phyloP scores from a whole-genome alignment of 2,888 invertebrate species.

The Mythimna loreyi region DNA sequence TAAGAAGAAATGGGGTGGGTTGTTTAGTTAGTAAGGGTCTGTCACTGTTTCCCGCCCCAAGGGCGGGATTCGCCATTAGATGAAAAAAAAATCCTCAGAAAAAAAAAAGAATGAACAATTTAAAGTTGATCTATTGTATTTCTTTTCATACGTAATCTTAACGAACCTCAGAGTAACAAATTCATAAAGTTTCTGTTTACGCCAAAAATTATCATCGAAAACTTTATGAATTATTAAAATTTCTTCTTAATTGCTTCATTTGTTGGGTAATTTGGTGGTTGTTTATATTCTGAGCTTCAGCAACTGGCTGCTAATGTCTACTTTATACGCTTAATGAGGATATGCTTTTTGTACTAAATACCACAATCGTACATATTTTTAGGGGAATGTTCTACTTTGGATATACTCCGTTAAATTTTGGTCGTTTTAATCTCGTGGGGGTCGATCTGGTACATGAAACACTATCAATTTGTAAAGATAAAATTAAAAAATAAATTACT shows the following conservation, averaged over 20 bases:
- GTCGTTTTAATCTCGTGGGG: no score
- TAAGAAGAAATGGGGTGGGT: no score
- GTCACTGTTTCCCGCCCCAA: no score
- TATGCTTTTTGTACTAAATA: background rate
- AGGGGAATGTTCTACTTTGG: no score
- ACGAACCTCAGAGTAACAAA: constrained; percentile 49
- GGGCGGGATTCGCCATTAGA: no score
- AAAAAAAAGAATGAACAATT: background rate
- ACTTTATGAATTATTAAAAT: constrained; percentile 58
- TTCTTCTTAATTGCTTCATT: constrained; percentile 54
- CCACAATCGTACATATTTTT: no score
- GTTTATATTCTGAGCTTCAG: constrained; percentile 6
- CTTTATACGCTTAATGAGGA: background rate
- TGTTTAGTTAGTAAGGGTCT: no score
- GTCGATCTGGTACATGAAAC: no score
- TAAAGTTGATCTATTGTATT: constrained; percentile 39
- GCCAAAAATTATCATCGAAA: constrained; percentile 50
- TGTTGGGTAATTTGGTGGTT: constrained; percentile 39
- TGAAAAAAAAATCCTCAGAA: no score
- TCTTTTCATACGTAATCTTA: constrained; percentile 31
- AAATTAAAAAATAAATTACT: no score
- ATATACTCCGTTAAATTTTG: no score
- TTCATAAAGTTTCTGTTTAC: constrained; percentile 57
- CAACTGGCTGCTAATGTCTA: background rate
- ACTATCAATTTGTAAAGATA: no score